Evolutionary conservation across 2,888 invertebrate species (phyloP).

Genomic region (Zeuzera pyrina): DNA sequence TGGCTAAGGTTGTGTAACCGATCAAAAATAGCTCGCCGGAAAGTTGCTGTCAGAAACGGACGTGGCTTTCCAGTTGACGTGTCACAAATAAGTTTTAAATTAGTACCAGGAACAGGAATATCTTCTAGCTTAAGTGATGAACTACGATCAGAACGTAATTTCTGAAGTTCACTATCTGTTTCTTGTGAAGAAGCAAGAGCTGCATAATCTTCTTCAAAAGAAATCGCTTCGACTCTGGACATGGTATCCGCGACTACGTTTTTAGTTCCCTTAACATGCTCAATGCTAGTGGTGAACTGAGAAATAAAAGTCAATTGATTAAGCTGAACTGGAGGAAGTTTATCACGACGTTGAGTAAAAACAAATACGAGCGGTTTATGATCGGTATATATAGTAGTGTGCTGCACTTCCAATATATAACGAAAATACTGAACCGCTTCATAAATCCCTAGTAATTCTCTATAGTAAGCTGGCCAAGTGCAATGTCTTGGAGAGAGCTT

Average conservation of each 20-base stretch:
- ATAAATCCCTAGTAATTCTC: no score
- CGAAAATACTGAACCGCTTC: no score
- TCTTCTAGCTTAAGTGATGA: constrained; percentile 11
- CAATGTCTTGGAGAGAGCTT: no score
- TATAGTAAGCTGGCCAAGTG: no score
- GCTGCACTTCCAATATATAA: no score
- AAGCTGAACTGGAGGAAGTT: no score
- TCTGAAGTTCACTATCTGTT: constrained; percentile 4
- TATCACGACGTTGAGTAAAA: no score
- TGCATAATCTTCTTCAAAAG: constrained; percentile 3
- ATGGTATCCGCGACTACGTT: constrained; percentile 21
- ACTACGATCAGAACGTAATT: background rate
- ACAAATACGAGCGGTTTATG: no score
- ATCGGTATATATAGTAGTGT: no score
- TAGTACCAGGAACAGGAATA: constrained; percentile 10
- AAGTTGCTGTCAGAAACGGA: background rate
- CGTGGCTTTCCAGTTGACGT: constrained; percentile 1
- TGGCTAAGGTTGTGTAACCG: constrained; percentile 7
- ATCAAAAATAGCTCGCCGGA: background rate
- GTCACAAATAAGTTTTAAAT: background rate
- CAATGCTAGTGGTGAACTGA: no score
- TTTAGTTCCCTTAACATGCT: constrained; percentile 12
- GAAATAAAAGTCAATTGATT: no score
- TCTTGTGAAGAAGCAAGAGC: constrained; percentile 6
- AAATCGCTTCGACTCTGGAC: constrained; percentile 17